Base-by-base conservation (phyloP, 2,113 vertebrate species). In the Mormoops blainvillei region DNA sequence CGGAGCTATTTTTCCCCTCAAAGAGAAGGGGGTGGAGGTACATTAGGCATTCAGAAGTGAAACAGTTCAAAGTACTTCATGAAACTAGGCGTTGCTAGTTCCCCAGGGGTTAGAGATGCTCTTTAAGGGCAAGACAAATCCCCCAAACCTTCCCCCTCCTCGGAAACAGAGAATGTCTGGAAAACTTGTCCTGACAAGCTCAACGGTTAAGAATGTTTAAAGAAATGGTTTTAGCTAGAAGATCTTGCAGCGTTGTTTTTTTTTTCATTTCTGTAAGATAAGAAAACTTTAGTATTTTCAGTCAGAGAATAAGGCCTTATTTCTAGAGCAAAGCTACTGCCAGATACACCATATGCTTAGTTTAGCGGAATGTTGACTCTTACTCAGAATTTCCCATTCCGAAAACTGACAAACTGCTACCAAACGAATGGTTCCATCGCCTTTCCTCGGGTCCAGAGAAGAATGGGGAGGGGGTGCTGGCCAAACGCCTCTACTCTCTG, bases 331-430 rank as follows among this genome's bases (percentile, higher is more conserved):
- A 93, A 82, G 50, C 89, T 50, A 80, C 87, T 96, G 96, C 84
- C 97, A 97, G 93, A 71, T 86, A 73, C 80, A 70, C 92, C 89
- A 97, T 97, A 97, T 98, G 97, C 81, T 96, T 96, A 78, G 92
- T 81, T 96, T 96, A 76, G 92, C 52, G 45, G 92, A 96, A 94
- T 97, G 97, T 83, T 97, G 76, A 93, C 61, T 93, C 85, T 95
- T 83, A 89, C 85, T 96, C 92, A 96, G 90, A 97, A 97, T 97
- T 96, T 93, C 96, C 95, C 97, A 95, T 94, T 95, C 74, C 67
- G 78, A 80, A 96, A 93, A 95, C 0, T 94, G 89, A 91, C 94
- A 95, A 93, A 93, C 67, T 56, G 74, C 56, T 10, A 58, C 11
- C 89, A 83, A n/a, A 91, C 0, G 50, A 88, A 93, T 24, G 61